Evolutionary conservation across 2,113 vertebrate species (phyloP).

Genomic region (Campylomormyrus tamandua): DNA sequence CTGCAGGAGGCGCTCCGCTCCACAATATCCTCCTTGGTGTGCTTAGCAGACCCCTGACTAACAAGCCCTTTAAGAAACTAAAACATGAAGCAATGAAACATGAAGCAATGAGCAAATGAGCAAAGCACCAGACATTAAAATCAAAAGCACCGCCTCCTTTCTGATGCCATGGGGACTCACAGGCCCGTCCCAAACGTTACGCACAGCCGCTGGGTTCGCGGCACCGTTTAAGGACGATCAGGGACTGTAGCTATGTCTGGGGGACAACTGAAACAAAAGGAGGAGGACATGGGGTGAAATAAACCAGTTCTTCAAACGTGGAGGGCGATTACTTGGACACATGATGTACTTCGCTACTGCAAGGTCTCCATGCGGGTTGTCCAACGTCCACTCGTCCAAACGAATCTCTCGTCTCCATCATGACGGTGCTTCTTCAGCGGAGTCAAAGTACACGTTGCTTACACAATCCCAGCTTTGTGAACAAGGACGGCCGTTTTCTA

Average conservation of each 20-base stretch:
- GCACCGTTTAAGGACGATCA: not conserved
- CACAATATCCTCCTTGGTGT: not conserved
- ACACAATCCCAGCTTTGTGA: not conserved
- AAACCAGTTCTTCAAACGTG: not conserved
- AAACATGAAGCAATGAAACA: not conserved
- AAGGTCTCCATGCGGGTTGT: not conserved
- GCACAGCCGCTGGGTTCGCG: not conserved
- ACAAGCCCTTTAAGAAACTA: too few relatives aligned
- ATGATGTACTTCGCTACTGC: not conserved
- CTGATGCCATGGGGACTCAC: not conserved
- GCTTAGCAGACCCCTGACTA: not conserved
- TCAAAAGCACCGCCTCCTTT: not conserved
- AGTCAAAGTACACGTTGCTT: not conserved
- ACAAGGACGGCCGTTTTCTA: not conserved
- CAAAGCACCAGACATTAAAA: not conserved
- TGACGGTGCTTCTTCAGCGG: too few relatives aligned
- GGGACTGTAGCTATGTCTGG: not conserved
- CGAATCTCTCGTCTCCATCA: not conserved
- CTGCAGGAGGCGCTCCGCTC: not conserved
- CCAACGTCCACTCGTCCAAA: not conserved
- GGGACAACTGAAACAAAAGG: not conserved
- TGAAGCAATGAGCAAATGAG: not conserved
- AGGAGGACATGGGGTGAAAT: not conserved
- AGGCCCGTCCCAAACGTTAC: not conserved
- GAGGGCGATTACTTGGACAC: not conserved